Evolutionary conservation across 2,888 invertebrate genomes (phyloP).

Genomic region (Scaptodrosophila latifasciaeformis): DNA sequence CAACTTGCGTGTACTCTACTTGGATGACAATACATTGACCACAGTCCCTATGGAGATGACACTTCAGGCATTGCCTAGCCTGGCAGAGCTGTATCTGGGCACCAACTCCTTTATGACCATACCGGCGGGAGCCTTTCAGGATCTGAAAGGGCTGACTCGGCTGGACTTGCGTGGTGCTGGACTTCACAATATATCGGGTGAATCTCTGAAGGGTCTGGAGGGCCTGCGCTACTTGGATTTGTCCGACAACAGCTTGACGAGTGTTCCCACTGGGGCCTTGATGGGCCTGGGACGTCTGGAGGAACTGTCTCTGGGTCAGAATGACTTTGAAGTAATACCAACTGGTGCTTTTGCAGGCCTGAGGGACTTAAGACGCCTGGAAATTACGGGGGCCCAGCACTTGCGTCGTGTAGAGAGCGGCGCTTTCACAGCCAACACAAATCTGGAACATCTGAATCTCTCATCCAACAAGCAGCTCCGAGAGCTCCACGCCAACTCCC

Average conservation of each 20-base stretch:
- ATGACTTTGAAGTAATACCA: constrained; percentile 83
- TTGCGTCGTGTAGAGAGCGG: constrained; percentile 84
- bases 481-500: constrained; percentile 84
- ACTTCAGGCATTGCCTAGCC: constrained; percentile 83
- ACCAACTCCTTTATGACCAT: constrained; percentile 86
- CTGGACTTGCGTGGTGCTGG: constrained; percentile 89
- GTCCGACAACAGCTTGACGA: constrained; percentile 85
- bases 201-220: constrained; percentile 83
- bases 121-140: constrained; percentile 86
- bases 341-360: constrained; percentile 86
- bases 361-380: constrained; percentile 84
- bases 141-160: constrained; percentile 83
- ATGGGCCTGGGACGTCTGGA: constrained; percentile 84
- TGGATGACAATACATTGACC: constrained; percentile 89
- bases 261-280: constrained; percentile 85
- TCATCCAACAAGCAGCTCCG: constrained; percentile 86
- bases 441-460: constrained; percentile 85
- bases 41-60: constrained; percentile 83
- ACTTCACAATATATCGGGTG: constrained; percentile 84
- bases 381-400: constrained; percentile 86
- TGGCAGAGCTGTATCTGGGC: constrained; percentile 90
- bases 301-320: constrained; percentile 88
- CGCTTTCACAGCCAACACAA: constrained; percentile 86
- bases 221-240: constrained; percentile 86
- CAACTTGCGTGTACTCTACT: constrained; percentile 85